Evolutionary conservation across 1,140 invertebrate genomes (phyloP).

Genomic region (Drosophila kepulauana): DNA sequence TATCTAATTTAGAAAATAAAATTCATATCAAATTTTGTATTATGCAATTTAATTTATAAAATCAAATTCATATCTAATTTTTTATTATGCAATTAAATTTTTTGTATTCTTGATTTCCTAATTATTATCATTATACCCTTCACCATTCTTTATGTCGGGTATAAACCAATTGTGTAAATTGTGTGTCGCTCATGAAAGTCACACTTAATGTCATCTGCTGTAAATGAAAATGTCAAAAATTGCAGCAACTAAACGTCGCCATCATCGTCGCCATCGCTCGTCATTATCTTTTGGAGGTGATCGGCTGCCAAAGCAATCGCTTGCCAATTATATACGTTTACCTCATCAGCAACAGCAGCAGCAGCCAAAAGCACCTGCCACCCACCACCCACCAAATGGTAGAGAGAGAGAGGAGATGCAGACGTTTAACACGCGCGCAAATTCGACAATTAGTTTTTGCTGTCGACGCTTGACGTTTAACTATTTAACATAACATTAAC

Average conservation of each 20-base stretch:
- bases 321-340: constrained; percentile 50
- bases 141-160: no score
- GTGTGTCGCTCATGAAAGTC: constrained; percentile 25
- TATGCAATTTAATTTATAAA: no score
- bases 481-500: constrained; percentile 17
- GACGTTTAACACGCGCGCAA: constrained; percentile 63
- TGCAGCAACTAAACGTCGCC: constrained; percentile 3
- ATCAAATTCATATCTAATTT: no score
- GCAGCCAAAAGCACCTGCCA: background rate
- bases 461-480: constrained; percentile 33
- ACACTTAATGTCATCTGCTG: constrained; percentile 54
- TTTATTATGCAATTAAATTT: no score
- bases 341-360: background rate
- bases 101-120: no score
- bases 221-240: constrained; percentile 66
- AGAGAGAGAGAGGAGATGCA: no score
- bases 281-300: constrained; percentile 42
- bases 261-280: background rate
- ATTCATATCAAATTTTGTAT: no score
- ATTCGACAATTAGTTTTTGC: constrained; percentile 63
- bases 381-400: constrained; percentile 1
- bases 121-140: no score
- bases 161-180: constrained; percentile 2
- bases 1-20: no score
- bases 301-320: constrained; percentile 42